Percentiles rank a stretch among this genome's conserved stretches.
These are phyloP conservation scores for Gasterosteus aculeatus DNA, from an alignment of 2,113 vertebrate genomes.

Conservation along the genomic window DNA sequence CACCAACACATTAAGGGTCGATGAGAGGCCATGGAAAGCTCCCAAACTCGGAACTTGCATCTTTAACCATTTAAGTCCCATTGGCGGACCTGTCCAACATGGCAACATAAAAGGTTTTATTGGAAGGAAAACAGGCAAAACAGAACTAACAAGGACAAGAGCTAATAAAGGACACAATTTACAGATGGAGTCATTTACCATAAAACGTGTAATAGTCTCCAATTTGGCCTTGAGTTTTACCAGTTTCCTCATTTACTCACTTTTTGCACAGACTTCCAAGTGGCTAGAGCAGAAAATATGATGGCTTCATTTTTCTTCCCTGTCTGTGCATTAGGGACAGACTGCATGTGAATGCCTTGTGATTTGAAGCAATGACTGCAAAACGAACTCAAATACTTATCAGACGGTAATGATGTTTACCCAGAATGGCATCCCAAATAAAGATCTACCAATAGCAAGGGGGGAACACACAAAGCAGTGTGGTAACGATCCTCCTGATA, in stretches of 20 bases:
- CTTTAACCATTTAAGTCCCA: neutral
- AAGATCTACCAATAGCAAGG: neutral
- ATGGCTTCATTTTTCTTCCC: neutral
- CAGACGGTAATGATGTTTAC: neutral
- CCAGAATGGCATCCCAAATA: neutral
- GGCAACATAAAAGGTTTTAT: neutral
- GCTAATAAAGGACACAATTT: neutral
- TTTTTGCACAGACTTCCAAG: neutral
- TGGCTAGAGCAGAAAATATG: neutral
- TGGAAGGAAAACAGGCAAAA: neutral
- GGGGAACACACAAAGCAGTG: too few species aligned
- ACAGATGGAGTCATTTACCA: neutral
- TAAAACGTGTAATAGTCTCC: neutral
- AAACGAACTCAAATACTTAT: neutral
- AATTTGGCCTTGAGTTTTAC: neutral
- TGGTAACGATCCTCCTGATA: constrained; percentile 19
- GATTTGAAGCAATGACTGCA: neutral
- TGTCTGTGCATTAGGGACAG: neutral
- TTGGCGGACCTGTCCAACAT: neutral
- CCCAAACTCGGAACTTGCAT: neutral
- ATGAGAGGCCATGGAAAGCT: neutral
- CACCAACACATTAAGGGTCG: neutral
- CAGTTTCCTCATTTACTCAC: neutral
- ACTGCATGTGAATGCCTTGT: neutral
- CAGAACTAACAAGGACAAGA: neutral